These are phyloP conservation scores for rat (Rattus norvegicus) DNA, from an alignment of 2,113 vertebrate genomes.

Conservation along the genomic window DNA sequence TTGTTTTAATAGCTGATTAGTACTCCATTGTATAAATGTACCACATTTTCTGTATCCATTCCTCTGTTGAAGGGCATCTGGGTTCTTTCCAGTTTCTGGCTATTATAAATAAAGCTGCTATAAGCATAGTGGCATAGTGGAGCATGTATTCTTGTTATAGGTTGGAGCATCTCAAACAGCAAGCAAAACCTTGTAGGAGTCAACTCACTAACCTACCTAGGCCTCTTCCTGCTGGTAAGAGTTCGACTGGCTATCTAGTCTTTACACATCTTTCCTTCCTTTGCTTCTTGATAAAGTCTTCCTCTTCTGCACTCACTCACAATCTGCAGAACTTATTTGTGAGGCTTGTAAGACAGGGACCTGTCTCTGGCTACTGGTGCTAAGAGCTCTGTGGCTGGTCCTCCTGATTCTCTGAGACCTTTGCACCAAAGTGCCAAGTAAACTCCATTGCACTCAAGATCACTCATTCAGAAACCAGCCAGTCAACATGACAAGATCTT, in stretches of 20 bases:
- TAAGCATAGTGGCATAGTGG: too few relatives aligned
- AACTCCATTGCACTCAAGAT: background rate
- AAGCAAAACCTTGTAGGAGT: background rate
- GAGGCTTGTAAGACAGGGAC: background rate
- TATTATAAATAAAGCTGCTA: too few relatives aligned
- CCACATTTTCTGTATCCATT: too few relatives aligned
- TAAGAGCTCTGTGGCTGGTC: background rate
- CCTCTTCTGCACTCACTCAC: background rate
- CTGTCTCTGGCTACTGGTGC: background rate
- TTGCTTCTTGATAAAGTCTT: background rate
- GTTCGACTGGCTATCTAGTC: too few relatives aligned
- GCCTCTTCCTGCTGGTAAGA: background rate
- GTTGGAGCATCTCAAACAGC: background rate
- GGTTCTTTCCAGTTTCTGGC: too few relatives aligned
- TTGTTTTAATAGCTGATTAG: too few relatives aligned
- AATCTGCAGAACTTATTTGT: background rate
- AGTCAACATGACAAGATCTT: background rate
- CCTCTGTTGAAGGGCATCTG: too few relatives aligned
- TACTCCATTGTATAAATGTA: too few relatives aligned
- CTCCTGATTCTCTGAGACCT: background rate
- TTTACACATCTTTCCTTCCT: background rate
- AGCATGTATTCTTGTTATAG: too few relatives aligned
- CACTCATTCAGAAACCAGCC: background rate
- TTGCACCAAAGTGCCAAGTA: background rate
- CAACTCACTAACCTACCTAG: background rate